phyloP scores from a whole-genome alignment of 2,888 invertebrate genomes.

The Pterobdella sp. region DNA sequence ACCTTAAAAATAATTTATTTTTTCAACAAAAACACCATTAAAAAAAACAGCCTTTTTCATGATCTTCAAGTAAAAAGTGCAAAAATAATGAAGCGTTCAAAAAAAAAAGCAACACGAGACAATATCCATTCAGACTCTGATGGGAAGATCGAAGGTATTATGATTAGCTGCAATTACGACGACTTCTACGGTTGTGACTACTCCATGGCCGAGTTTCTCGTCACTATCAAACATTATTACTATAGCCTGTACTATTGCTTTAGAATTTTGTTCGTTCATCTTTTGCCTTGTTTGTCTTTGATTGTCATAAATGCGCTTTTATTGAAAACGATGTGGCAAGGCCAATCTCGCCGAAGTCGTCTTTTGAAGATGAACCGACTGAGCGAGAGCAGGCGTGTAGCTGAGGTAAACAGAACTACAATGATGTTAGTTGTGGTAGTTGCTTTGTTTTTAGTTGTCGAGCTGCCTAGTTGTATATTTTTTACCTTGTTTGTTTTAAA shows the following conservation, averaged over 20 bases:
- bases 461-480: constrained; percentile 51
- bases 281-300: constrained; percentile 77
- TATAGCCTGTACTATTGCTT: constrained; percentile 69
- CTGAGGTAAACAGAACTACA: constrained; percentile 47
- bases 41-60: too few relatives aligned
- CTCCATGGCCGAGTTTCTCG: neutral
- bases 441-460: constrained; percentile 54
- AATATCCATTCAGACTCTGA: too few relatives aligned
- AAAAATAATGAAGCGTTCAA: too few relatives aligned
- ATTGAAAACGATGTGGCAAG: constrained; percentile 74
- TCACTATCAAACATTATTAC: constrained; percentile 54
- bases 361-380: constrained; percentile 66
- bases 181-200: constrained; percentile 11
- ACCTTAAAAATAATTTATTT: too few relatives aligned
- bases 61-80: too few relatives aligned
- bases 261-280: constrained; percentile 80
- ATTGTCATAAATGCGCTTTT: constrained; percentile 80
- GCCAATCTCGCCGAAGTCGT: constrained; percentile 68
- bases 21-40: too few relatives aligned
- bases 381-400: constrained; percentile 46
- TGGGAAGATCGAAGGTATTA: too few relatives aligned
- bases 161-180: too few relatives aligned
- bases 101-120: too few relatives aligned
- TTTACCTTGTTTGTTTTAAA: constrained; percentile 66
- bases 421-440: constrained; percentile 42